Evolutionary conservation across 2,888 invertebrate genomes (phyloP).

Genomic region (Caenorhabditis sp.): DNA sequence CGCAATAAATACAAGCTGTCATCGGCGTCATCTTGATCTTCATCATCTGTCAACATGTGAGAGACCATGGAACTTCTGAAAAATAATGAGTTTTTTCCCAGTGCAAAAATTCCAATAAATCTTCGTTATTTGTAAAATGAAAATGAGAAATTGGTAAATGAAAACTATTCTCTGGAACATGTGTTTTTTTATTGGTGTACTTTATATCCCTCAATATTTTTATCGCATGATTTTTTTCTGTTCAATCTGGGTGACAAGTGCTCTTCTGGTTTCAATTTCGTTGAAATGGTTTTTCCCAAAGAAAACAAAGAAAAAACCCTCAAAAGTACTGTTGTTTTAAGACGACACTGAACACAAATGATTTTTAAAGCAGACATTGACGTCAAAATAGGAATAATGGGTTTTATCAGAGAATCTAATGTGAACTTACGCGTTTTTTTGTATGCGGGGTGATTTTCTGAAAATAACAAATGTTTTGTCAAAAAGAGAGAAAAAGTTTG

Average conservation of each 20-base stretch:
- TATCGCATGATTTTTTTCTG: background rate
- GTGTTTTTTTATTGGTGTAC: background rate
- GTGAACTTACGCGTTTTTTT: too few relatives aligned
- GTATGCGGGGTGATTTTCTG: too few relatives aligned
- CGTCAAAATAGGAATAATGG: too few relatives aligned
- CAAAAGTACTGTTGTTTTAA: too few relatives aligned
- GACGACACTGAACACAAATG: too few relatives aligned
- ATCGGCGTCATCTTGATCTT: slow-evolving; percentile 41
- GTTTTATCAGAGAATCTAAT: too few relatives aligned
- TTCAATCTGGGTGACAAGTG: background rate
- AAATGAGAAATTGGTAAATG: background rate
- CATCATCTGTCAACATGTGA: slow-evolving; percentile 14
- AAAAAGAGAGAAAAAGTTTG: background rate
- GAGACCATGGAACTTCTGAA: slow-evolving; percentile 17
- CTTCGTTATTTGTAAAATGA: background rate
- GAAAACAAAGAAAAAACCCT: too few relatives aligned
- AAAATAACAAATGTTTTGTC: background rate
- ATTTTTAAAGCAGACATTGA: too few relatives aligned
- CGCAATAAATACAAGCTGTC: slow-evolving; percentile 37
- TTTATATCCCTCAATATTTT: too few relatives aligned
- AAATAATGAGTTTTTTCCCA: background rate
- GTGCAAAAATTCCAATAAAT: background rate
- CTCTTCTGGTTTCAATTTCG: background rate
- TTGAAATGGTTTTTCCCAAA: background rate
- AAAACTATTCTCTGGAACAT: background rate